phyloP scores from a whole-genome alignment of 2,113 vertebrate genomes.

The Eublepharis macularius region DNA sequence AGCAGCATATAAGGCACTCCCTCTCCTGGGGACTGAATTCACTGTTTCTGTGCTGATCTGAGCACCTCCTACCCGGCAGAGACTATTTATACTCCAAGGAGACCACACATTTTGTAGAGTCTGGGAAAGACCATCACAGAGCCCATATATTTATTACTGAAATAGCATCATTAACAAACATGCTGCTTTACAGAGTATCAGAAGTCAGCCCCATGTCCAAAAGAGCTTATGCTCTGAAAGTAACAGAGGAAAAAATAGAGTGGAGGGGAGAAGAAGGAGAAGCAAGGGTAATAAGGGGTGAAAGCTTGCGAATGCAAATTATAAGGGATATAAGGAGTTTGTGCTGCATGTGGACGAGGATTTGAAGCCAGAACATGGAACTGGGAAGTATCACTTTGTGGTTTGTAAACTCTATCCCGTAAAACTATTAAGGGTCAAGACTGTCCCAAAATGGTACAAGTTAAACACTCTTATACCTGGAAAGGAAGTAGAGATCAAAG shows the following conservation, averaged over 20 bases:
- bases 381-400: too few species aligned
- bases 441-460: neutral
- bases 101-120: neutral
- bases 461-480: neutral
- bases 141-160: neutral
- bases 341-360: neutral
- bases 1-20: neutral
- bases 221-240: neutral
- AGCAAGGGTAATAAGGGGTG: neutral
- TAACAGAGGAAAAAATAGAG: neutral
- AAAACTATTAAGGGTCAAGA: neutral
- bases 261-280: neutral
- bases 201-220: neutral
- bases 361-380: neutral
- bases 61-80: neutral
- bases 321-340: neutral
- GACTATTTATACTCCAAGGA: neutral
- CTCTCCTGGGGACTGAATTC: neutral
- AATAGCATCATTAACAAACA: neutral
- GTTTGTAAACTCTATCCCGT: neutral
- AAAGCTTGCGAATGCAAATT: neutral
- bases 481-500: neutral
- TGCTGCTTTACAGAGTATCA: neutral
- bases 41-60: neutral
- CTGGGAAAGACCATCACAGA: neutral